Evolutionary conservation across 2,888 invertebrate species (phyloP), one percentile per base, ranked within the genome.

Genomic region (Dyspetes luteomarginatus): DNA sequence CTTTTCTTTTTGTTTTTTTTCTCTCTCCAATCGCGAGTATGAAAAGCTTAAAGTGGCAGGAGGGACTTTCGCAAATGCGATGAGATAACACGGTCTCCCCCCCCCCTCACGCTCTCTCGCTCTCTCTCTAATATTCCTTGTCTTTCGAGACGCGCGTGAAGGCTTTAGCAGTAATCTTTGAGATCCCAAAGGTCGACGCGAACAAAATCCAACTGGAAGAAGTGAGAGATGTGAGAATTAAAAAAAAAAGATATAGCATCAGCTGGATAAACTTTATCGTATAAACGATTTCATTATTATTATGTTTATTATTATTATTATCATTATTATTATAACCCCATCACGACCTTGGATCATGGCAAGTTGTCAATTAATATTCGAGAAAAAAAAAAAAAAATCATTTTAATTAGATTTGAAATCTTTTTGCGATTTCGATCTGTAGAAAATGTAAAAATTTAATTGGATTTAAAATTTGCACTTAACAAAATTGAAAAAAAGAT

Each of bases 11-110:
- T 28, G 45, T 52, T 17, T 62, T 26, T 15, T 48, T 17, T 26
- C 48, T 28, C 26, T 50, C 15, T 67, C 36, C n/a, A 26, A 45
- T 56, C 19, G 22, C n/a, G 62, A 67, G 60, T 17, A 48, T 43
- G 60, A 68, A 64, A 76, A 73, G 55, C 67, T 67, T 50, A 17
- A 45, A 62, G 58, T 19, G 48, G 50, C 17, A 12, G n/a, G 56
- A 9, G 48, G 19, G 41, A 12, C 72, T 73, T 50, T 72, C 22
- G 67, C 76, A 68, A 74, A 65, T 73, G 43, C 62, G 72, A 81
- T 68, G 76, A 81, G 76, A 73, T 81, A 76, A 81, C 68, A 72
- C 67, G 50, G 15, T 5, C 48, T 50, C 3, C 28, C 55, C 56
- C 36, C 17, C 30, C 15, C 43, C 43, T 2, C 50, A 19, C 50